Evolutionary conservation across 2,888 invertebrate genomes (phyloP).

Genomic region (Shargacucullia verbasci): DNA sequence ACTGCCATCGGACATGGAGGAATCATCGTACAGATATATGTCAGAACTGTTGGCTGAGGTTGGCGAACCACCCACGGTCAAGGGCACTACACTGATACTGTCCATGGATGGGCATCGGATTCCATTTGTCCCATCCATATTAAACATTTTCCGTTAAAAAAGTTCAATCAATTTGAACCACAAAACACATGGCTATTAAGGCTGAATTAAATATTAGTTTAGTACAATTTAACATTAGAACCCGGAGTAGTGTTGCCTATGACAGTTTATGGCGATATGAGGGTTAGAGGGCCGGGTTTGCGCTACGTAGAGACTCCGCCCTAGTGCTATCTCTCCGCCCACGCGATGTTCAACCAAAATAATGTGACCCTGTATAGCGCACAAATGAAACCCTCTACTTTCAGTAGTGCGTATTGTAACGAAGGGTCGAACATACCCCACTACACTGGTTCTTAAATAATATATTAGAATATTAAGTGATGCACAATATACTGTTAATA

Average conservation of each 20-base stretch:
- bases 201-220: not conserved
- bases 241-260: slow-evolving; percentile 22
- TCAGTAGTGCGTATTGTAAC: not conserved
- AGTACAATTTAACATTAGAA: not conserved
- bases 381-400: not conserved
- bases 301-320: slow-evolving; percentile 58
- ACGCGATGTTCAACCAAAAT: slow-evolving; percentile 28
- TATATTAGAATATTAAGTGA: slow-evolving; percentile 12
- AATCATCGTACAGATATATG: slow-evolving; percentile 91
- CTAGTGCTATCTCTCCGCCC: slow-evolving; percentile 49
- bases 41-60: slow-evolving; percentile 90
- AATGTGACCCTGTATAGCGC: slow-evolving; percentile 6
- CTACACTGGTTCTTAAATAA: slow-evolving; percentile 21
- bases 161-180: slow-evolving; percentile 1
- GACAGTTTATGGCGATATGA: slow-evolving; percentile 45
- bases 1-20: slow-evolving; percentile 90
- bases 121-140: slow-evolving; percentile 70
- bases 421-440: slow-evolving; percentile 9
- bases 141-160: slow-evolving; percentile 49
- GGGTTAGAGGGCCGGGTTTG: slow-evolving; percentile 52
- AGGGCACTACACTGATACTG: slow-evolving; percentile 56
- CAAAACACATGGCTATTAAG: slow-evolving; percentile 19
- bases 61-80: slow-evolving; percentile 71
- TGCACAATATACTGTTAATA: slow-evolving; percentile 5
- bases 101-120: slow-evolving; percentile 63